Conservation (phyloP, 2,113 vertebrate species). For the Dromiciops gliroides region DNA sequence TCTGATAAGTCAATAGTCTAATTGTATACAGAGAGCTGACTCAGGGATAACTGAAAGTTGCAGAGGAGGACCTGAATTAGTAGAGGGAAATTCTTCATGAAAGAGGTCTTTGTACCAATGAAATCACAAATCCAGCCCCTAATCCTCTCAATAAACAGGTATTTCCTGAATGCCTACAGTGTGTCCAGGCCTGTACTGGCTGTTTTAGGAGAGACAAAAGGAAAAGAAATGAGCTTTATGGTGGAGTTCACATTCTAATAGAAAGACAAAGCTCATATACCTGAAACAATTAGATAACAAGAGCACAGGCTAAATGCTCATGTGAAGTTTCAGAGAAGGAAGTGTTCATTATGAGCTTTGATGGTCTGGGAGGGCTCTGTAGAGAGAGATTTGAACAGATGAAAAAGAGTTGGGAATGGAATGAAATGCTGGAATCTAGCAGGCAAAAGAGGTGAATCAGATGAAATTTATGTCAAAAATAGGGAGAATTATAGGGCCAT, state of each 20-base stretch:
- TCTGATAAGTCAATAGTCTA: background rate
- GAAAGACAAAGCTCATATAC: background rate
- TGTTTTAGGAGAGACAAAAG: background rate
- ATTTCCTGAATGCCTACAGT: background rate
- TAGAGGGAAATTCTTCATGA: background rate
- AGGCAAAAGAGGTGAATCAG: background rate
- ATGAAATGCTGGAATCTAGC: background rate
- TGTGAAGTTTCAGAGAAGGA: background rate
- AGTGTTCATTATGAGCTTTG: rapidly evolving
- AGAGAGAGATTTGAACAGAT: background rate
- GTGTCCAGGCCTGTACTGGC: background rate
- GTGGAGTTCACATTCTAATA: background rate
- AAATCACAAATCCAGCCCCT: background rate
- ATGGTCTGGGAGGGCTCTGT: background rate
- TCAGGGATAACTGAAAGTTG: background rate
- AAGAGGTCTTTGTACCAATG: background rate
- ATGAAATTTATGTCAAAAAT: background rate
- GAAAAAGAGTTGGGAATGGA: background rate
- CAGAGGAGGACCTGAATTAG: background rate
- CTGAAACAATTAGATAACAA: background rate
- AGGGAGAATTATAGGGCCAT: background rate
- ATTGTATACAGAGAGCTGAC: background rate
- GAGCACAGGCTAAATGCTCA: background rate
- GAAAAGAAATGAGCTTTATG: background rate
- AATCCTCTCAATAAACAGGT: background rate